Evolutionary conservation across 2,113 vertebrate genomes (phyloP).

Genomic region (Sclerurus mexicanus): DNA sequence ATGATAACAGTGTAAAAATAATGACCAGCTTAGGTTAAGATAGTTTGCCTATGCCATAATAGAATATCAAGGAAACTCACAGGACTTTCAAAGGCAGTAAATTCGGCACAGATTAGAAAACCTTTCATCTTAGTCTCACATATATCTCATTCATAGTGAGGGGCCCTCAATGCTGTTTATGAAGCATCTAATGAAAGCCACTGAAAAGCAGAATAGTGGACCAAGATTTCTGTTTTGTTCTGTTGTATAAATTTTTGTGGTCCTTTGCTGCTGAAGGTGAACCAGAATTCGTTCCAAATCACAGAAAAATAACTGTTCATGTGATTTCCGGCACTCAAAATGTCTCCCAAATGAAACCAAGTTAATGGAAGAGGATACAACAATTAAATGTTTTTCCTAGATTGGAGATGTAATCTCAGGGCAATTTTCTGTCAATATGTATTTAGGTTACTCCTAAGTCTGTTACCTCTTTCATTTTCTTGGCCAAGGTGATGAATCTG

Average conservation of each 20-base stretch:
- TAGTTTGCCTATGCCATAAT: not conserved
- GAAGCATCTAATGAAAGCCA: not conserved
- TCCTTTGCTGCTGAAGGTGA: not conserved
- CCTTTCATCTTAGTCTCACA: not conserved
- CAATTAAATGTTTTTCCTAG: not conserved
- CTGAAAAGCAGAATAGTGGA: not conserved
- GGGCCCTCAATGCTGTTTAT: not conserved
- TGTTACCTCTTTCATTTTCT: slow-evolving; percentile 16
- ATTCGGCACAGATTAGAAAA: not conserved
- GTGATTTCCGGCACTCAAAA: not conserved
- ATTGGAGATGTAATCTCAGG: not conserved
- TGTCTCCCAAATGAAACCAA: not conserved
- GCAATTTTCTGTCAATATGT: not conserved
- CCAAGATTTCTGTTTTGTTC: not conserved
- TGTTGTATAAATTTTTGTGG: not conserved
- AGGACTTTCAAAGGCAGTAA: not conserved
- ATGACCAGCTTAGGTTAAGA: not conserved
- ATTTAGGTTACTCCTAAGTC: not conserved
- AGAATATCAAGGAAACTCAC: not conserved
- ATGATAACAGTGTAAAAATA: not conserved
- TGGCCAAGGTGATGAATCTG: not conserved
- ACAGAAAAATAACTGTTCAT: not conserved
- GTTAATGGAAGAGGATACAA: not conserved
- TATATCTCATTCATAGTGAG: not conserved
- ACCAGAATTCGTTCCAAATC: not conserved